phyloP scores from a whole-genome alignment of 1,140 invertebrate genomes.

The Cydia amplana region DNA sequence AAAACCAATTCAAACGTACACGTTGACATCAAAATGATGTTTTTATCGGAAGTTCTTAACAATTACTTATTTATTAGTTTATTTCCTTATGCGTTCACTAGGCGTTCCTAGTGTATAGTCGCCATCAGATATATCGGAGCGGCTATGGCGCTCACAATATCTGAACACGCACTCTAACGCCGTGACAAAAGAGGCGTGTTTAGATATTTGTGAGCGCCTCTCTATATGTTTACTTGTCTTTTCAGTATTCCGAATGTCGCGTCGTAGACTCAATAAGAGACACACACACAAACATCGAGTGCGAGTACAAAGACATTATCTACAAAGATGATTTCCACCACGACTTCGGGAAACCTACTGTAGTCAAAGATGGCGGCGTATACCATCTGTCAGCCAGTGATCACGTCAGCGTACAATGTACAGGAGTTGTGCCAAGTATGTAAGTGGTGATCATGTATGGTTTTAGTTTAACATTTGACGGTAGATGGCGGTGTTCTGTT shows the following conservation, averaged over 20 bases:
- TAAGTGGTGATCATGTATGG: not conserved
- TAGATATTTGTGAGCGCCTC: too few species aligned
- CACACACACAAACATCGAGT: not conserved
- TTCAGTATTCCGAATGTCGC: slow-evolving; percentile 32
- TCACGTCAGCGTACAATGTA: slow-evolving; percentile 31
- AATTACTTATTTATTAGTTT: too few species aligned
- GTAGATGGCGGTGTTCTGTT: not conserved
- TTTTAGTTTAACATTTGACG: not conserved
- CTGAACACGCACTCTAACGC: too few species aligned
- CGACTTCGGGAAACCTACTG: not conserved
- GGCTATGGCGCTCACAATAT: too few species aligned
- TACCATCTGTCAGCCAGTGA: slow-evolving; percentile 28
- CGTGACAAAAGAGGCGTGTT: too few species aligned
- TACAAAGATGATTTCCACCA: slow-evolving; percentile 22
- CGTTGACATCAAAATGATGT: too few species aligned
- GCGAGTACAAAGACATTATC: slow-evolving; percentile 31
- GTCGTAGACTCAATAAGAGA: slow-evolving; percentile 19
- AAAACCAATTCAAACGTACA: too few species aligned
- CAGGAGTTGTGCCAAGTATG: not conserved
- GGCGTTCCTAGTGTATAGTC: too few species aligned
- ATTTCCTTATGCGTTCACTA: too few species aligned
- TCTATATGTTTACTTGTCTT: slow-evolving; percentile 2
- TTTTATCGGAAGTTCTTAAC: too few species aligned
- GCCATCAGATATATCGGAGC: too few species aligned
- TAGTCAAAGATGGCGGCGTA: not conserved